phyloP scores from a whole-genome alignment of 2,113 vertebrate genomes.

The Morone saxatilis region DNA sequence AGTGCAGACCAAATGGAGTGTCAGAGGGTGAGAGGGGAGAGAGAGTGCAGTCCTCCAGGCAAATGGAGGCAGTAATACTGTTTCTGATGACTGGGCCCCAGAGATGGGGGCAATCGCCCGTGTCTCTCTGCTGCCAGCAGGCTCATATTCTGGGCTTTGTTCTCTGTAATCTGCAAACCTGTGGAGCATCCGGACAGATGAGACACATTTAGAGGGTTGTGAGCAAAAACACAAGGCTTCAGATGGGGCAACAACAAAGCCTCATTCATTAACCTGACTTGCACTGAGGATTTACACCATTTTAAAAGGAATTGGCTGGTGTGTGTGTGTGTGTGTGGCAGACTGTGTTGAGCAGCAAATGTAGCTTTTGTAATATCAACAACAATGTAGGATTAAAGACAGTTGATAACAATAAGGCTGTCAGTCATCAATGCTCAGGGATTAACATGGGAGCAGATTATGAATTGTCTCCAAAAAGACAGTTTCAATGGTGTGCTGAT shows the following conservation, averaged over 20 bases:
- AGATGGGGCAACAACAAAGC: conserved; percentile 30
- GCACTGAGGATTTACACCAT: conserved; percentile 30
- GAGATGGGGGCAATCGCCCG: conserved; percentile 30
- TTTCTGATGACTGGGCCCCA: conserved; percentile 69
- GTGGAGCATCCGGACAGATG: conserved; percentile 54
- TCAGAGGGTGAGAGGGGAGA: conserved; percentile 19
- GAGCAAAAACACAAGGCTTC: conserved; percentile 32
- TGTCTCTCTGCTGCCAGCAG: conserved; percentile 51
- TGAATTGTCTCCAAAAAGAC: neutral
- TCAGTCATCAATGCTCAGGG: neutral
- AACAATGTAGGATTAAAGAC: conserved; percentile 15
- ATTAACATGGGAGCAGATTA: conserved; percentile 14
- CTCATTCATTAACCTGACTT: conserved; percentile 41
- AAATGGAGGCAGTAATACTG: conserved; percentile 77
- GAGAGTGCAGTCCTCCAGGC: conserved; percentile 45
- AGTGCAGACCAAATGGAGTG: conserved; percentile 40
- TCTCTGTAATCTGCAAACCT: conserved; percentile 64
- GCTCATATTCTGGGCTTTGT: conserved; percentile 70
- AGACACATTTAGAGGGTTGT: conserved; percentile 36
- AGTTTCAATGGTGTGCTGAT: neutral
- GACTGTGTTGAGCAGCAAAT: conserved; percentile 4
- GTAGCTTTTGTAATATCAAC: conserved; percentile 23
- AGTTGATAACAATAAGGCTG: neutral
- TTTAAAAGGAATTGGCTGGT: conserved; percentile 30
- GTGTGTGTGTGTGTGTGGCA: neutral